Evolutionary conservation across 2,797 vertebrate species (phyloP).

Genomic region (Mergus octosetaceus): DNA sequence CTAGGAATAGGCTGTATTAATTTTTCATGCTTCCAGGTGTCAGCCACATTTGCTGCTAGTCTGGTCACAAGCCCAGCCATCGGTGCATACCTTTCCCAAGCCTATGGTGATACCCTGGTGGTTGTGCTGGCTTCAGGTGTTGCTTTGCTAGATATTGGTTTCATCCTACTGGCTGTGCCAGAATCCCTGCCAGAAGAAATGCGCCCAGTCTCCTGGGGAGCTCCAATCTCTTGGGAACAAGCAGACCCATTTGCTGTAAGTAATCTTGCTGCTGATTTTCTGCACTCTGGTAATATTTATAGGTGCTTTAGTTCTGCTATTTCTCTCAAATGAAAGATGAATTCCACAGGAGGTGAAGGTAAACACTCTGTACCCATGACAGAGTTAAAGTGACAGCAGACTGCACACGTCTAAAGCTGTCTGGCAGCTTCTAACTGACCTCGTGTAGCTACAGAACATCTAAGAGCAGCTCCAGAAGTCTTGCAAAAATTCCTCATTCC

Average conservation of each 20-base stretch:
- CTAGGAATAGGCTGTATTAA: background rate
- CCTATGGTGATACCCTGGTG: conserved; percentile 89
- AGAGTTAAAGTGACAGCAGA: background rate
- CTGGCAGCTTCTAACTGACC: background rate
- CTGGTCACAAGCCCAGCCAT: conserved; percentile 93
- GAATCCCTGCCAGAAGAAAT: conserved; percentile 93
- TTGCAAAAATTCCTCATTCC: background rate
- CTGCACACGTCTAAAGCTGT: background rate
- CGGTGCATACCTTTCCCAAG: conserved; percentile 87
- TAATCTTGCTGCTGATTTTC: background rate
- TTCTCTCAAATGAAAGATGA: background rate
- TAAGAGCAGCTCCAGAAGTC: background rate
- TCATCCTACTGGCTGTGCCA: conserved; percentile 91
- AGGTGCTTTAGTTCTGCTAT: background rate
- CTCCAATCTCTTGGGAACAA: conserved; percentile 93
- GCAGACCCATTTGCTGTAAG: conserved; percentile 92
- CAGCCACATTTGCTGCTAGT: conserved; percentile 91
- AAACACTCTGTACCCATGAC: background rate
- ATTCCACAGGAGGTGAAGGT: background rate
- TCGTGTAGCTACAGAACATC: background rate
- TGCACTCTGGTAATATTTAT: accelerated
- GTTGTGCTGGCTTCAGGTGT: conserved; percentile 91
- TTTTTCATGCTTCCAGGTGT: conserved; percentile 78
- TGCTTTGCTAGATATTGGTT: conserved; percentile 90
- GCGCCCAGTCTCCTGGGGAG: conserved; percentile 92